These are phyloP conservation scores for Clupea harengus DNA, from an alignment of 2,113 vertebrate species.

Conservation along the genomic window DNA sequence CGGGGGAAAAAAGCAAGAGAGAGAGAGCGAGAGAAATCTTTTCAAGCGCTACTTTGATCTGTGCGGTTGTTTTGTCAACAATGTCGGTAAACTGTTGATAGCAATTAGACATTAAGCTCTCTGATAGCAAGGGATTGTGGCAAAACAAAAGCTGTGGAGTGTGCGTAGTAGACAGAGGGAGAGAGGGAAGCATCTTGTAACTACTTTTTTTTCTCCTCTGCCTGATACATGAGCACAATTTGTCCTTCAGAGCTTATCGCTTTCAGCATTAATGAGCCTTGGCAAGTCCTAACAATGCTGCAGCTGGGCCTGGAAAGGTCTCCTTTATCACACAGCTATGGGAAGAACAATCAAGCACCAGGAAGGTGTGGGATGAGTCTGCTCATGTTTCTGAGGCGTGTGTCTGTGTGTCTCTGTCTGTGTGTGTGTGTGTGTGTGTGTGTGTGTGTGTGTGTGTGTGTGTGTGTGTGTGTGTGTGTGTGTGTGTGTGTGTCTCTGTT, in stretches of 20 bases:
- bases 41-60: constrained; percentile 31
- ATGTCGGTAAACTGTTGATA: constrained; percentile 64
- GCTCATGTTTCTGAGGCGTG: constrained; percentile 55
- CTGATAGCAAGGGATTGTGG: constrained; percentile 62
- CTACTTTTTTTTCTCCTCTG: constrained; percentile 44
- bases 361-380: constrained; percentile 62
- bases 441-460: constrained; percentile 10
- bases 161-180: not conserved
- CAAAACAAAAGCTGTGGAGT: constrained; percentile 66
- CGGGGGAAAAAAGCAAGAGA: not conserved
- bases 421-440: constrained; percentile 34
- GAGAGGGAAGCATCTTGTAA: constrained; percentile 48
- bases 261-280: constrained; percentile 76
- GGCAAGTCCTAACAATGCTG: constrained; percentile 74
- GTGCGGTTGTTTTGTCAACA: constrained; percentile 61
- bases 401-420: constrained; percentile 33
- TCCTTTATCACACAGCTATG: constrained; percentile 61
- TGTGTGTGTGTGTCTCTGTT: no score
- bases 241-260: constrained; percentile 78
- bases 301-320: constrained; percentile 72
- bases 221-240: constrained; percentile 71
- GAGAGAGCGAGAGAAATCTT: not conserved
- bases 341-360: constrained; percentile 62
- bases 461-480: not conserved
- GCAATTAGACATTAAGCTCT: constrained; percentile 65